A percentile compares a stretch with the other conserved stretches of the same genome.
Evolutionary conservation across 2,888 invertebrate genomes (phyloP).

Genomic region (Anagyrus pseudococci): DNA sequence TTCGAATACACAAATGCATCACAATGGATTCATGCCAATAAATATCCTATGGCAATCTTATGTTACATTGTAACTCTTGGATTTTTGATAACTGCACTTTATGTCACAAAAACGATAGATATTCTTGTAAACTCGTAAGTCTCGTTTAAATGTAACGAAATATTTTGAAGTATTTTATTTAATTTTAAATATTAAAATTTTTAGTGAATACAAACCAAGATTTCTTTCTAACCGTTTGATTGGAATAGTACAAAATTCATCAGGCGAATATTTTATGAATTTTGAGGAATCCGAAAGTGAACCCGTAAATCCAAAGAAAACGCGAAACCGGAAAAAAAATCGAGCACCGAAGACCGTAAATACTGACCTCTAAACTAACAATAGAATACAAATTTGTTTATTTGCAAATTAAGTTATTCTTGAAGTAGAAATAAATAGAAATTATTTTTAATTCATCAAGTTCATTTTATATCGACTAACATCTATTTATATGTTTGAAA

Average conservation of each 20-base stretch:
- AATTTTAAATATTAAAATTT: background rate
- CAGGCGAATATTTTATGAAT: slow-evolving; percentile 7
- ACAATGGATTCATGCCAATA: slow-evolving; percentile 36
- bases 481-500: too few relatives aligned
- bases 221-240: background rate
- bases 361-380: background rate
- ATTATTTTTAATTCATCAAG: too few relatives aligned
- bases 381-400: background rate
- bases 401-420: background rate
- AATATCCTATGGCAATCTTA: slow-evolving; percentile 39
- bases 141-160: slow-evolving; percentile 6
- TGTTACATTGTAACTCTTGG: slow-evolving; percentile 41
- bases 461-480: too few relatives aligned
- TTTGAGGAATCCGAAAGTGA: slow-evolving; percentile 4
- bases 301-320: slow-evolving; percentile 7
- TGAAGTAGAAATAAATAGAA: background rate
- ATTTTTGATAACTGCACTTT: slow-evolving; percentile 45
- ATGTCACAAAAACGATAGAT: slow-evolving; percentile 48
- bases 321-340: background rate
- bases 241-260: slow-evolving; percentile 3
- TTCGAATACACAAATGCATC: slow-evolving; percentile 40
- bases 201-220: slow-evolving; percentile 11
- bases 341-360: background rate
- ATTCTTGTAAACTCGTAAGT: slow-evolving; percentile 40
- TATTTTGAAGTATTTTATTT: background rate